phyloP scores from a whole-genome alignment of 2,888 invertebrate species.

The Smittia aterrima region DNA sequence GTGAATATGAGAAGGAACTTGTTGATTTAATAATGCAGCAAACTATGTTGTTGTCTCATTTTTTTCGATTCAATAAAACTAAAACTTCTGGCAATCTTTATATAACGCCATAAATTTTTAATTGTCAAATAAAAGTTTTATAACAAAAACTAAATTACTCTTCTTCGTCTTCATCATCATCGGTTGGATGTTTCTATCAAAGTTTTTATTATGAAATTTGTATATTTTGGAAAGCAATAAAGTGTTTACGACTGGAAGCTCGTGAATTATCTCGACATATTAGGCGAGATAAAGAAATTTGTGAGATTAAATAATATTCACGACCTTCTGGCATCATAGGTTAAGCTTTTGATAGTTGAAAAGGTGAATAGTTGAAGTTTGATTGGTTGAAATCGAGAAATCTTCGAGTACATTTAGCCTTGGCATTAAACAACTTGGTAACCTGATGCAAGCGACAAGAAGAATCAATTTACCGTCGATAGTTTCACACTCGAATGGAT shows the following conservation, averaged over 20 bases:
- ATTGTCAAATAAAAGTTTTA: constrained; percentile 36
- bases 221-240: constrained; percentile 13
- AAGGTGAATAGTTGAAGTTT: constrained; percentile 10
- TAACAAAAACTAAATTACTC: background rate
- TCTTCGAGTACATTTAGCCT: background rate
- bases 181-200: background rate
- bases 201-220: background rate
- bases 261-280: background rate
- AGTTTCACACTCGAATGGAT: constrained; percentile 7
- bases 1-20: background rate
- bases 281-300: background rate
- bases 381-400: background rate
- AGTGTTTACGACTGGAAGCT: constrained; percentile 36
- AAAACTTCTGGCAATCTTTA: constrained; percentile 16
- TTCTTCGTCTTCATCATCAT: background rate
- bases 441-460: constrained; percentile 8
- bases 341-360: background rate
- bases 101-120: constrained; percentile 34
- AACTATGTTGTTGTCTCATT: background rate
- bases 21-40: background rate
- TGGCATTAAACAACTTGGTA: constrained; percentile 17
- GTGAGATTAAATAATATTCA: background rate
- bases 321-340: background rate
- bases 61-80: background rate
- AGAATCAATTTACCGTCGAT: constrained; percentile 1